Percentiles rank a stretch among this genome's conserved stretches.
phyloP scores from a whole-genome alignment of 2,888 invertebrate species.

The Drepanosiphum platanoidis region DNA sequence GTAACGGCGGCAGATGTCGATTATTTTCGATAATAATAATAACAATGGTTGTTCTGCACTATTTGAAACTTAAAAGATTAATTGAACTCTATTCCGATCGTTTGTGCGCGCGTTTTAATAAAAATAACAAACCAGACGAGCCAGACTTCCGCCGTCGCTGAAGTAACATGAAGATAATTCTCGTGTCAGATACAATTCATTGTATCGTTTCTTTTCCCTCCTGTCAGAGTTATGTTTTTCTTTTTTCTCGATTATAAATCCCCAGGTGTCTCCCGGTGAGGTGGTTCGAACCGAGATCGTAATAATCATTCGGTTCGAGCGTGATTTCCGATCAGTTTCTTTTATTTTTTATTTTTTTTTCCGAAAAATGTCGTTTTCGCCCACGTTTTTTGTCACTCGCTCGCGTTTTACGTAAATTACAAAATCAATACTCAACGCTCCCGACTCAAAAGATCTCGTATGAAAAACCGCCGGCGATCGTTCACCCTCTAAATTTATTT shows the following conservation, averaged over 20 bases:
- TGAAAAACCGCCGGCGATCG: too few species aligned
- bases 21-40: background rate
- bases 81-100: background rate
- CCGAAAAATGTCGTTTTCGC: background rate
- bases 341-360: background rate
- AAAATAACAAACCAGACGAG: conserved; percentile 25
- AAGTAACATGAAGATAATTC: conserved; percentile 26
- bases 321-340: background rate
- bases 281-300: background rate
- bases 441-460: background rate
- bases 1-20: conserved; percentile 71
- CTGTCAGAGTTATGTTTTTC: background rate
- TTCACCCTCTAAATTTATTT: background rate
- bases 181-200: background rate
- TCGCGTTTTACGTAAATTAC: background rate
- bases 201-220: background rate
- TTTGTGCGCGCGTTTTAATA: background rate
- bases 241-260: background rate
- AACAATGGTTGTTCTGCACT: background rate
- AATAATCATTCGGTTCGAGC: conserved; percentile 4
- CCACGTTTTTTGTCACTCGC: background rate
- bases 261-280: background rate
- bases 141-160: background rate
- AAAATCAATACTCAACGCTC: background rate
- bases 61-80: conserved; percentile 27